A percentile compares a stretch with the other conserved stretches of the same genome.
These are phyloP conservation scores for Lineus longissimus DNA, from an alignment of 1,140 invertebrate genomes.

Conservation along the genomic window DNA sequence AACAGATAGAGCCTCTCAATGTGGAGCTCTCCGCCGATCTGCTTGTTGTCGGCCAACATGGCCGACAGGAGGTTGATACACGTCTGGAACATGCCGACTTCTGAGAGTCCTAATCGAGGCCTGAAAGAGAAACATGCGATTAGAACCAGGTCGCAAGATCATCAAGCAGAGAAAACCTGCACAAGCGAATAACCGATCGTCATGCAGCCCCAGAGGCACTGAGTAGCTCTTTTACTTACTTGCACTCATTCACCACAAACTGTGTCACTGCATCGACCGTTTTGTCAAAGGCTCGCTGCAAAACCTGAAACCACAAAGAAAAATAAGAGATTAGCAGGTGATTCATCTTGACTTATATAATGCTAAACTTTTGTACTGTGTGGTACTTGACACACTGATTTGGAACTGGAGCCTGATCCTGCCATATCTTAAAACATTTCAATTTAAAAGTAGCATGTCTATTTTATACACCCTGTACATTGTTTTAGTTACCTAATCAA, in stretches of 20 bases:
- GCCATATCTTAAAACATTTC: too few species aligned
- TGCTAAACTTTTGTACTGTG: too few species aligned
- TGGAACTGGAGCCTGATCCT: too few species aligned
- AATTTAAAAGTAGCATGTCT: too few species aligned
- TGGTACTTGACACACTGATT: too few species aligned
- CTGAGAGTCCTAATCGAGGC: constrained; percentile 35
- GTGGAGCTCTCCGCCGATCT: constrained; percentile 51
- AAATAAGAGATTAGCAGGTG: background rate
- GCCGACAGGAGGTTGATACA: constrained; percentile 48
- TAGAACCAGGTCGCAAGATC: background rate
- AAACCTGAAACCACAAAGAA: constrained; percentile 35
- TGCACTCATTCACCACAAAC: constrained; percentile 47
- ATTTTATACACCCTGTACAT: too few species aligned
- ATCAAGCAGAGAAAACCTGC: background rate
- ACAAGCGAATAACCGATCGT: background rate
- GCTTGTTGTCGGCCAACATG: constrained; percentile 52
- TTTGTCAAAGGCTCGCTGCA: constrained; percentile 50
- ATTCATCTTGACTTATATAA: background rate
- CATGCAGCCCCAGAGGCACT: background rate
- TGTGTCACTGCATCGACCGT: constrained; percentile 51
- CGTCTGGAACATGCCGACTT: constrained; percentile 49
- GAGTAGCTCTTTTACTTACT: constrained; percentile 33
- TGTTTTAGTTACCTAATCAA: too few species aligned
- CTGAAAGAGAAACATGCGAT: too few species aligned
- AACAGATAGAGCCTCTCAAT: constrained; percentile 52